Base-by-base conservation (phyloP, 2,113 vertebrate genomes). In the Pogona vitticeps region DNA sequence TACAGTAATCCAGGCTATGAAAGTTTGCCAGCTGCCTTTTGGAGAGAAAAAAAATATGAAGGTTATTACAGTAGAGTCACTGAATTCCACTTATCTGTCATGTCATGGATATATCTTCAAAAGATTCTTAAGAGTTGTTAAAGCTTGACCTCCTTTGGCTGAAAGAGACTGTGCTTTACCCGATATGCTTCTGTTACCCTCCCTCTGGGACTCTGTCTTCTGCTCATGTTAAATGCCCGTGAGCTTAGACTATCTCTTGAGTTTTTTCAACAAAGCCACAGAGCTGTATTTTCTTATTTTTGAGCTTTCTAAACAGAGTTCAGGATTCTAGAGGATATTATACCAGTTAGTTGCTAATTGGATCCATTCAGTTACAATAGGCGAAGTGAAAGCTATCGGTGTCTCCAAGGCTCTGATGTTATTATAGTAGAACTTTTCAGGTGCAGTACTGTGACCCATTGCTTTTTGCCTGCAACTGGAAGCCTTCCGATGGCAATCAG, bases 61-160 rank as follows among this genome's bases (percentile, higher is more conserved):
- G 20, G 33, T 61, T 85, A 73, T 67, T 87, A 14, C 33, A 83
- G 8, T 86, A 14, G 38, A 83, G 8, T 40, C 84, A 46, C 71
- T 89, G 83, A 86, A 12, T 70, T 65, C 85, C 46, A 88, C n/a
- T 90, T 88, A 56, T 70, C 21, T 88, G 12, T 33, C 28, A 77
- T 58, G 23, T 80, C 82, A 84, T 15, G 75, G 6, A 77, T 85
- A 72, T 86, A 89, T 76, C 88, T 90, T 92, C 85, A 82, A 91
- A 83, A 75, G 80, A 87, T 90, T 84, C 58, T 63, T 91, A 42
- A 8, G 68, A 68, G n/a, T 86, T 85, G 52, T 89, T 91, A 90
- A 88, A 88, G 36, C 31, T 80, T 40, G 65, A 79, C 14, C 23
- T 81, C 88, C 73, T n/a, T 84, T 87, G 23, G 61, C 79, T 78